A percentile compares a stretch with the other conserved stretches of the same genome.
phyloP scores from a whole-genome alignment of 1,140 invertebrate genomes.

The Hyposmocoma kahamanoa region DNA sequence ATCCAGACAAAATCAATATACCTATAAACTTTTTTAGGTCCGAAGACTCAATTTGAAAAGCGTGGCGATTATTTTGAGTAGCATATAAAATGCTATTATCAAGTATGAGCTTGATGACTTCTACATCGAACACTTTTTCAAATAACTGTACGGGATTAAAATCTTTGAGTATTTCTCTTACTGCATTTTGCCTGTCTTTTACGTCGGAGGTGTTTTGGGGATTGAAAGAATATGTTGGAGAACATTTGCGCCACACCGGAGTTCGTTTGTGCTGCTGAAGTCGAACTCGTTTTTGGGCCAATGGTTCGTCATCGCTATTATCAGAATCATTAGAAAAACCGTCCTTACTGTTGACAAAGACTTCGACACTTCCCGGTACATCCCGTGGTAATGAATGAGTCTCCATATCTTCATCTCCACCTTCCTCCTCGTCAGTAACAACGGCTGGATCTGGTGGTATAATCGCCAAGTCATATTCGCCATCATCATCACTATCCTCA shows the following conservation, averaged over 20 bases:
- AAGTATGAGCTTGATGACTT: constrained; percentile 23
- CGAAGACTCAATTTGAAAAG: constrained; percentile 24
- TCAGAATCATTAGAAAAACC: constrained; percentile 18
- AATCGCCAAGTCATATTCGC: constrained; percentile 25
- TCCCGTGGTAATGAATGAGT: constrained; percentile 18
- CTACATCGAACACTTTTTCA: constrained; percentile 31
- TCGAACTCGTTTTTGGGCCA: constrained; percentile 21
- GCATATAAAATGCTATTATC: constrained; percentile 27
- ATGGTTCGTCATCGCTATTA: constrained; percentile 28
- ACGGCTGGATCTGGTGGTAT: constrained; percentile 25
- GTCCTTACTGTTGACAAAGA: constrained; percentile 16
- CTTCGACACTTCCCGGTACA: constrained; percentile 25
- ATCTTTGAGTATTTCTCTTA: constrained; percentile 11
- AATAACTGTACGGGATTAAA: constrained; percentile 23
- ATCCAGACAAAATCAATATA: constrained; percentile 38
- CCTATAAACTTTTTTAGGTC: constrained; percentile 36
- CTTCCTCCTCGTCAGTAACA: constrained; percentile 29
- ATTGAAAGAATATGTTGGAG: constrained; percentile 17
- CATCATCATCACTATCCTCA: constrained; percentile 24
- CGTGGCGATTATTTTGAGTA: constrained; percentile 33
- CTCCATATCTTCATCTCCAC: constrained; percentile 24
- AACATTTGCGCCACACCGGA: constrained; percentile 26
- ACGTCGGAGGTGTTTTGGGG: neutral
- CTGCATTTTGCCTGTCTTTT: constrained; percentile 4
- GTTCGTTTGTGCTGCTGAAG: no score